A percentile compares a stretch with the other conserved stretches of the same genome.
phyloP scores from a whole-genome alignment of 2,888 invertebrate species.

The Lysandra bellargus region DNA sequence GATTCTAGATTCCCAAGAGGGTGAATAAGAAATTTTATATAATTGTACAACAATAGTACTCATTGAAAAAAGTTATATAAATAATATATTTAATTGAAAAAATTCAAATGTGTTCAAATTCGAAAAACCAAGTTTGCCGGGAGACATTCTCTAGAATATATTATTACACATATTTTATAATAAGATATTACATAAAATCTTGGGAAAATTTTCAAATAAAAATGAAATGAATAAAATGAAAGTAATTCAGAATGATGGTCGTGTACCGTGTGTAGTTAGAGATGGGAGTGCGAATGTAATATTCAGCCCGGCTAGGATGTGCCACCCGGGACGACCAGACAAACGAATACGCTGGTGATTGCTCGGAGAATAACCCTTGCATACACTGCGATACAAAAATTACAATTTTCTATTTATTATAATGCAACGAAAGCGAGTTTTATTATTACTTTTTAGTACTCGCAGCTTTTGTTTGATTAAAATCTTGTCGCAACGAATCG shows the following conservation, averaged over 20 bases:
- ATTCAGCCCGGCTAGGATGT: slow-evolving; percentile 68
- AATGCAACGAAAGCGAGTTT: slow-evolving; percentile 13
- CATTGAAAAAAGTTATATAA: too few species aligned
- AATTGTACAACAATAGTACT: neutral
- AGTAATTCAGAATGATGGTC: neutral
- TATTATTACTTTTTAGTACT: neutral
- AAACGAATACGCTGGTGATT: slow-evolving; percentile 68
- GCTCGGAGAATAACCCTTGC: slow-evolving; percentile 61
- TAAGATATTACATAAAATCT: neutral
- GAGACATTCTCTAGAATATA: neutral
- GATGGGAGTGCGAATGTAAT: slow-evolving; percentile 62
- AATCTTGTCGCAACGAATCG: neutral
- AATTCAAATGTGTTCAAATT: neutral
- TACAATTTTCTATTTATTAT: slow-evolving; percentile 33
- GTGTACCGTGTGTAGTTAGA: slow-evolving; percentile 28
- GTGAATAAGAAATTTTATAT: neutral
- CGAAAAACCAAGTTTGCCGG: neutral
- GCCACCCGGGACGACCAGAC: slow-evolving; percentile 60
- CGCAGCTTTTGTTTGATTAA: neutral
- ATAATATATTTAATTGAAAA: too few species aligned
- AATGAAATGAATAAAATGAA: slow-evolving; percentile 12
- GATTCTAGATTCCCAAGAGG: neutral
- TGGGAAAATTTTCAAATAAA: neutral
- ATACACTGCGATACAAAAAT: slow-evolving; percentile 49
- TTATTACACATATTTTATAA: neutral